Conservation (phyloP, 1,140 invertebrate genomes). For the Papilio polytes region DNA sequence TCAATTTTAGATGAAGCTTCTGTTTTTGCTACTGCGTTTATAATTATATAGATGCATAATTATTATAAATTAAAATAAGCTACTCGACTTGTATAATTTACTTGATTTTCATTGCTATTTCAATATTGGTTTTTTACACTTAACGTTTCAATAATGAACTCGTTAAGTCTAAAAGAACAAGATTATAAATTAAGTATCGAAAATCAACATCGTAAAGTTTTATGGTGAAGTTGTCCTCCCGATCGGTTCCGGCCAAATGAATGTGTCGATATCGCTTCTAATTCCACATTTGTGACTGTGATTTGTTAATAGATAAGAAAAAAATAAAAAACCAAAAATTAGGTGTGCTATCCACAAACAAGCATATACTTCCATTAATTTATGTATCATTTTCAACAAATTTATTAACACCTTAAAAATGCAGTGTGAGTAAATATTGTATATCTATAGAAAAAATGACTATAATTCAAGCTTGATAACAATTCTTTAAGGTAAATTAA, state of each 20-base stretch:
- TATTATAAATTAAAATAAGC: neutral
- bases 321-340: neutral
- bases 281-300: neutral
- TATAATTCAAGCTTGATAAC: too few species aligned
- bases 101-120: neutral
- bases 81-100: neutral
- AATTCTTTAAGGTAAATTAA: neutral
- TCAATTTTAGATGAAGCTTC: neutral
- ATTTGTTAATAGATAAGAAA: neutral
- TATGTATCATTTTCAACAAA: too few species aligned
- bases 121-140: conserved; percentile 2
- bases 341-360: neutral
- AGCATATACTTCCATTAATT: too few species aligned
- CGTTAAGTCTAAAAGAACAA: conserved; percentile 11
- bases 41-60: conserved; percentile 3
- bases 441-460: too few species aligned
- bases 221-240: conserved; percentile 25
- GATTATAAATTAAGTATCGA: conserved; percentile 25
- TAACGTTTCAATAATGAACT: conserved; percentile 15
- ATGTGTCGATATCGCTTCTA: neutral
- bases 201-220: conserved; percentile 27
- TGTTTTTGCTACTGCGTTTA: neutral
- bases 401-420: too few species aligned
- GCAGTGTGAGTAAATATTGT: too few species aligned
- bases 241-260: conserved; percentile 4